phyloP scores from a whole-genome alignment of 2,113 vertebrate species.

The Cervus canadensis region DNA sequence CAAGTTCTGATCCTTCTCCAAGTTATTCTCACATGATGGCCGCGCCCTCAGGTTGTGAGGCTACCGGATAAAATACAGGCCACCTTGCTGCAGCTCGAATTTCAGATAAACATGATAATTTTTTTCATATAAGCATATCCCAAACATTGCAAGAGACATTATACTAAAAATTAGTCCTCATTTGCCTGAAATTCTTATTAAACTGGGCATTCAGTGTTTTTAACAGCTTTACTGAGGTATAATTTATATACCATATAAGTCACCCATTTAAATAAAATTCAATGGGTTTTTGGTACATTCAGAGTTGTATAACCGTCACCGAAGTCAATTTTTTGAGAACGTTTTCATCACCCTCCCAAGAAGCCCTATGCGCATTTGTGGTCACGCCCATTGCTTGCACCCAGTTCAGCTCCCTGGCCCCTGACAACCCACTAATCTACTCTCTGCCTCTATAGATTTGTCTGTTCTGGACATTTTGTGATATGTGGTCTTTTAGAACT shows the following conservation, averaged over 20 bases:
- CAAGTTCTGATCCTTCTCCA: background rate
- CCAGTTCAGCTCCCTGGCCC: background rate
- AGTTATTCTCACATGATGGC: background rate
- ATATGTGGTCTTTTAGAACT: background rate
- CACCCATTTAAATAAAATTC: background rate
- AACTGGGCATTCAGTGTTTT: background rate
- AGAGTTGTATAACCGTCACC: no score
- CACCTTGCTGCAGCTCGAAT: background rate
- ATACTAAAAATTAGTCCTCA: background rate
- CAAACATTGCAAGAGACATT: background rate
- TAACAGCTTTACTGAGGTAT: background rate
- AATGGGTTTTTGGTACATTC: background rate
- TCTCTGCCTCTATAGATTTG: background rate
- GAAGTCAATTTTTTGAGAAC: background rate
- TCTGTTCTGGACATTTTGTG: background rate
- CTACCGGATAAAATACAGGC: background rate
- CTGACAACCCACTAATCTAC: no score
- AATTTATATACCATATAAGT: no score
- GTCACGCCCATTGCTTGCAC: no score
- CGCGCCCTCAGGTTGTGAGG: rapidly evolving
- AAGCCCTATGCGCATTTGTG: rapidly evolving
- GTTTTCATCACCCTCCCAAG: background rate
- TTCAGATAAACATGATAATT: background rate
- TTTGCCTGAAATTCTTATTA: background rate
- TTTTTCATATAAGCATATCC: background rate